A percentile compares a stretch with the other conserved stretches of the same genome.
These are phyloP conservation scores for Sisor rabdophorus DNA, from an alignment of 2,113 vertebrate species.

Conservation along the genomic window DNA sequence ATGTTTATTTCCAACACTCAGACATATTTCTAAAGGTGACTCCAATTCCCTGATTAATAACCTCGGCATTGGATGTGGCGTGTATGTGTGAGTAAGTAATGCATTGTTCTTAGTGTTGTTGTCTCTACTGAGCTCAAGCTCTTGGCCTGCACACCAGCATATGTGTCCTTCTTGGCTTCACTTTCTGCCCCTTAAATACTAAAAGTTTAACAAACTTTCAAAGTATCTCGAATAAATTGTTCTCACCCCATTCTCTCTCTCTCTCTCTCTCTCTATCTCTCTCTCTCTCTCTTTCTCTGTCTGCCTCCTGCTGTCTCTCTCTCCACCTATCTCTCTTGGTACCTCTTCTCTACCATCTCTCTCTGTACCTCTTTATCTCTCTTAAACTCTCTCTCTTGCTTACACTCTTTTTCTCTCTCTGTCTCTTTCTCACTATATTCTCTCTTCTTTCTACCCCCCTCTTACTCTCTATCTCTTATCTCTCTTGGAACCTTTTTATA, in stretches of 20 bases:
- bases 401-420: too few relatives aligned
- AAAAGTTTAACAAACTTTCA: conserved; percentile 18
- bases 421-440: too few relatives aligned
- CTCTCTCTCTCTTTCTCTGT: too few relatives aligned
- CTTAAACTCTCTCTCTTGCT: too few relatives aligned
- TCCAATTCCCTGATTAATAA: neutral
- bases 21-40: neutral
- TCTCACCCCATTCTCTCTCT: conserved; percentile 26
- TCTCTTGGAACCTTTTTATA: too few relatives aligned
- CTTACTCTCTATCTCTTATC: too few relatives aligned
- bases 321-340: too few relatives aligned
- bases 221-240: conserved; percentile 24
- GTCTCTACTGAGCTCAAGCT: neutral
- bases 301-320: too few relatives aligned
- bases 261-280: too few relatives aligned
- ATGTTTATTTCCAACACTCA: neutral
- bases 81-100: neutral
- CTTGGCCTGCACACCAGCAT: neutral
- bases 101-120: conserved; percentile 7
- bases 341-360: too few relatives aligned
- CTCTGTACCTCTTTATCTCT: too few relatives aligned
- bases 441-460: too few relatives aligned
- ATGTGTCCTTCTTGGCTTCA: conserved; percentile 10
- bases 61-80: neutral
- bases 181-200: conserved; percentile 9